These are phyloP conservation scores for Smithornis capensis DNA, from an alignment of 2,113 vertebrate genomes.

Conservation along the genomic window DNA sequence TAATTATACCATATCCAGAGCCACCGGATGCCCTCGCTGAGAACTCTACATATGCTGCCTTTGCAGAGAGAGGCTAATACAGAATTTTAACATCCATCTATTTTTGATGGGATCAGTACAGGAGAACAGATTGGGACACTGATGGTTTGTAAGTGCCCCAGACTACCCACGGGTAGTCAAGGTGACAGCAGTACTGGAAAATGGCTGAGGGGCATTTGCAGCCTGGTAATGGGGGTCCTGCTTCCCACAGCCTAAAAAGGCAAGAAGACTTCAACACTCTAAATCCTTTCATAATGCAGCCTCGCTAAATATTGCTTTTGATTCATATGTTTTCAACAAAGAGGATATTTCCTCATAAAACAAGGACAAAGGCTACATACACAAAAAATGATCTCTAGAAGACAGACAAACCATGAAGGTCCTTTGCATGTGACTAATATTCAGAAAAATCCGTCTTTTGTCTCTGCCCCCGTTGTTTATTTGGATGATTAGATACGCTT, in stretches of 20 bases:
- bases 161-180: not conserved
- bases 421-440: not conserved
- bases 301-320: not conserved
- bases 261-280: not conserved
- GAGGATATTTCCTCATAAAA: not conserved
- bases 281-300: not conserved
- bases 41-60: not conserved
- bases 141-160: not conserved
- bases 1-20: conserved; percentile 37
- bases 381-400: not conserved
- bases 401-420: not conserved
- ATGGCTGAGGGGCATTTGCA: not conserved
- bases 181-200: not conserved
- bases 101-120: not conserved
- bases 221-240: not conserved
- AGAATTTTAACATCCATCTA: not conserved
- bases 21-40: conserved; percentile 25
- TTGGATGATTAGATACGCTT: conserved; percentile 58
- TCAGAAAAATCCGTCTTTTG: conserved; percentile 42
- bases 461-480: conserved; percentile 4
- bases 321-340: not conserved
- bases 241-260: not conserved
- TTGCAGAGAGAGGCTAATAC: not conserved
- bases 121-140: not conserved
- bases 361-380: not conserved